These are phyloP conservation scores for Tretioscincus oriximinensis DNA, from an alignment of 2,113 vertebrate species.

Conservation along the genomic window DNA sequence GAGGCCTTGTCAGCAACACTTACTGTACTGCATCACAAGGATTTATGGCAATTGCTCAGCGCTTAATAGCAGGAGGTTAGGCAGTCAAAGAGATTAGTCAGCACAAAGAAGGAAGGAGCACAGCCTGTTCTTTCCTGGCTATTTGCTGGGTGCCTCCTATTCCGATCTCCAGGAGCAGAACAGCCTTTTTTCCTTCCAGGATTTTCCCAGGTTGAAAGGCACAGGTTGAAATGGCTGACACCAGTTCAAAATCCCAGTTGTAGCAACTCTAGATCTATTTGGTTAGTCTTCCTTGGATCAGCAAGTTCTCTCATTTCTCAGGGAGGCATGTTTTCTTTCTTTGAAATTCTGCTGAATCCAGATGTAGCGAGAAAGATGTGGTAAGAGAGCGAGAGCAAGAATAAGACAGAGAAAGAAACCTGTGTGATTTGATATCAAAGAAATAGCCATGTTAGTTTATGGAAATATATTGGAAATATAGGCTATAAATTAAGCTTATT, in stretches of 20 bases:
- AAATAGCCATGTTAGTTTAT: no score
- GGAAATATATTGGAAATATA: background rate
- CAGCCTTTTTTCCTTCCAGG: background rate
- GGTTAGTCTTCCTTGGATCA: no score
- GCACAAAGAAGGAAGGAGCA: background rate
- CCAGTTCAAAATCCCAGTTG: no score
- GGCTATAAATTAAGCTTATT: background rate
- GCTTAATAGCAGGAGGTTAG: background rate
- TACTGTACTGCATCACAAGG: background rate
- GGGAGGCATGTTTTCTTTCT: background rate
- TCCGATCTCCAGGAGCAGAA: background rate
- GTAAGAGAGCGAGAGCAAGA: no score
- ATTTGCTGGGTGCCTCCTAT: background rate
- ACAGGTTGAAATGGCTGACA: background rate
- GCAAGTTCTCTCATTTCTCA: background rate
- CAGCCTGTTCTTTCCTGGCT: background rate
- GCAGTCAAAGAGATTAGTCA: background rate
- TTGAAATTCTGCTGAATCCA: background rate
- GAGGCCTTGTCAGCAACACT: background rate
- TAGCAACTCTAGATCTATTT: background rate
- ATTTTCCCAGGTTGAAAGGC: background rate
- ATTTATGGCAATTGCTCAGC: conserved; percentile 8
- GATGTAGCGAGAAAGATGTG: no score
- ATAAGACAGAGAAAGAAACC: no score
- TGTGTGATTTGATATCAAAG: no score